These are phyloP conservation scores for Chelon auratus DNA, from an alignment of 2,797 vertebrate genomes.

Conservation along the genomic window DNA sequence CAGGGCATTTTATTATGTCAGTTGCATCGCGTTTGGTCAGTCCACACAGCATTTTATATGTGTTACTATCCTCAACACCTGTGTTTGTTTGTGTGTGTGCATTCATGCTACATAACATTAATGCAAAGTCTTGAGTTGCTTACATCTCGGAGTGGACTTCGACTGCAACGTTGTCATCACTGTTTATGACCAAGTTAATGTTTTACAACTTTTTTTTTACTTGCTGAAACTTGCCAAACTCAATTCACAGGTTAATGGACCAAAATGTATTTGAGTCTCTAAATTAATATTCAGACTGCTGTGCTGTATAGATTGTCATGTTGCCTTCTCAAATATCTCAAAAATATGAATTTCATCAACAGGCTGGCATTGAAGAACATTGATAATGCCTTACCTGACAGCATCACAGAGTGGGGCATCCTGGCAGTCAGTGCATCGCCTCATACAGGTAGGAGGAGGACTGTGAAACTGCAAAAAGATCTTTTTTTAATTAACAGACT, in stretches of 20 bases:
- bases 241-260: neutral
- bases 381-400: slow-evolving; percentile 76
- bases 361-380: slow-evolving; percentile 68
- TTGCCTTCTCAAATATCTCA: neutral
- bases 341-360: slow-evolving; percentile 16
- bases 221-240: neutral
- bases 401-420: slow-evolving; percentile 89
- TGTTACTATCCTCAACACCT: too few relatives aligned
- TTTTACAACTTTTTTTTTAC: neutral
- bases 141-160: neutral
- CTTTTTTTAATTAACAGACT: too few relatives aligned
- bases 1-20: neutral
- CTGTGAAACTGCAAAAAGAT: neutral
- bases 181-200: slow-evolving; percentile 17
- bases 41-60: neutral
- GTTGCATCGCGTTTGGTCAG: slow-evolving; percentile 18
- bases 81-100: neutral
- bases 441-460: slow-evolving; percentile 74
- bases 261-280: neutral
- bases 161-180: too few relatives aligned
- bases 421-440: slow-evolving; percentile 84
- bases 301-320: neutral
- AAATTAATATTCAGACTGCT: too few relatives aligned
- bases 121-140: neutral
- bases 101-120: too few relatives aligned